phyloP scores from a whole-genome alignment of 1,140 invertebrate genomes.

The Brevipalpus yothersi region DNA sequence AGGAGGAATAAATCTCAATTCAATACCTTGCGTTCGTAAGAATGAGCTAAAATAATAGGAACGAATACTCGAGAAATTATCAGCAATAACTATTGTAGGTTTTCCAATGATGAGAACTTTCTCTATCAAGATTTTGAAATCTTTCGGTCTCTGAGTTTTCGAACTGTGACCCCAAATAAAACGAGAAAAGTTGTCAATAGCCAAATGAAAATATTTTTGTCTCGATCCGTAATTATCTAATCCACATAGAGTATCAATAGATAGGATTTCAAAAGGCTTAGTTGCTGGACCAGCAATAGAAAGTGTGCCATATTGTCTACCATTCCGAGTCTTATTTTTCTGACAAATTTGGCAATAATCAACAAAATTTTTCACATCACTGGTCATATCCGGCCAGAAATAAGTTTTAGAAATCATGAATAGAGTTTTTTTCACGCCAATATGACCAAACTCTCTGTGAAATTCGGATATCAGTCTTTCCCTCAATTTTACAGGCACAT shows the following conservation, averaged over 20 bases:
- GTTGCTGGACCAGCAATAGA: background rate
- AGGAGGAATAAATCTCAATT: background rate
- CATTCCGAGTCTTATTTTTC: background rate
- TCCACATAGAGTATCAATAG: conserved; percentile 8
- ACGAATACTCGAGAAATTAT: background rate
- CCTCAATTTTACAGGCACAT: background rate
- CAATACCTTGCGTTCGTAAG: background rate
- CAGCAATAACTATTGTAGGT: background rate
- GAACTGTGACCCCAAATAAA: background rate
- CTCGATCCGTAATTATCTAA: conserved; percentile 18
- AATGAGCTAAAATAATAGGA: background rate
- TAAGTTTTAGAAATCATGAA: background rate
- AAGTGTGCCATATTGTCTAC: background rate
- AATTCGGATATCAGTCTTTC: background rate
- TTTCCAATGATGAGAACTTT: background rate
- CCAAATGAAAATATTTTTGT: conserved; percentile 4
- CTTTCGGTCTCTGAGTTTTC: background rate
- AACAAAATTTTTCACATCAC: background rate
- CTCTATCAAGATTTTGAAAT: background rate
- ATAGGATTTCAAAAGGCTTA: conserved; percentile 17
- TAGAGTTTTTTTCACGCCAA: background rate
- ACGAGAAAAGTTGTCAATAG: conserved; percentile 4
- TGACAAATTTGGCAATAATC: background rate
- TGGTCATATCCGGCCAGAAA: background rate
- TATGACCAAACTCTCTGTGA: background rate